Evolutionary conservation across 2,113 vertebrate genomes (phyloP).

Genomic region (Heptranchias perlo): DNA sequence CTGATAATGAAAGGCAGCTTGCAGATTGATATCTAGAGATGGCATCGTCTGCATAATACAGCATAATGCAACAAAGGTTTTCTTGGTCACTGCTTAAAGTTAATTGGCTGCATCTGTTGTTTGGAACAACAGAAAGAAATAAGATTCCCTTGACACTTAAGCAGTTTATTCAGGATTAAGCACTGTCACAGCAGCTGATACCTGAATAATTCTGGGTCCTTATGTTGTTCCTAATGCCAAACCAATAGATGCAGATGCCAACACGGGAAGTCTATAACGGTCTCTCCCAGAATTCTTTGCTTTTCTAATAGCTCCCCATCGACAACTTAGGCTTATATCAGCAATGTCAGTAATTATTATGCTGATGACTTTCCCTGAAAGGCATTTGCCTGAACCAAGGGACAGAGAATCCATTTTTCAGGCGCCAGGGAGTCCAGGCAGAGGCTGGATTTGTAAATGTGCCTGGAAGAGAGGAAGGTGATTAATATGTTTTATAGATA

Average conservation of each 20-base stretch:
- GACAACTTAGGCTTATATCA: conserved; percentile 56
- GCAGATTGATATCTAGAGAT: conserved; percentile 57
- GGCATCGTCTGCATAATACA: conserved; percentile 55
- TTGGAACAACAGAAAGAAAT: conserved; percentile 64
- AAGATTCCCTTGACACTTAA: conserved; percentile 59
- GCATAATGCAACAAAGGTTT: conserved; percentile 57
- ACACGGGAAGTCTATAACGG: conserved; percentile 45
- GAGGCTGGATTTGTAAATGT: conserved; percentile 64
- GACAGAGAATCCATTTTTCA: conserved; percentile 67
- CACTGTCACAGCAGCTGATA: conserved; percentile 57
- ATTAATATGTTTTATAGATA: conserved; percentile 72
- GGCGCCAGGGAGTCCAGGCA: conserved; percentile 60
- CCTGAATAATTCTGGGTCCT: conserved; percentile 43
- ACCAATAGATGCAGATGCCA: conserved; percentile 46
- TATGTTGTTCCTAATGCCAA: conserved; percentile 53
- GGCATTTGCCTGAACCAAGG: conserved; percentile 59
- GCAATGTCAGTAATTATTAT: conserved; percentile 65
- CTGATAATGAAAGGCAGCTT: conserved; percentile 60
- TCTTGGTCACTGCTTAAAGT: conserved; percentile 63
- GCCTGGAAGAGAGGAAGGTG: conserved; percentile 61
- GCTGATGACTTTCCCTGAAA: conserved; percentile 65
- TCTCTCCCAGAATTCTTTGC: conserved; percentile 46
- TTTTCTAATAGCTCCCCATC: conserved; percentile 46
- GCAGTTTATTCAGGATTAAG: conserved; percentile 66
- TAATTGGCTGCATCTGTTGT: conserved; percentile 91